Percentiles rank a stretch among this genome's conserved stretches.
Evolutionary conservation across 2,797 vertebrate species (phyloP).

Genomic region (Acipenser ruthenus): DNA sequence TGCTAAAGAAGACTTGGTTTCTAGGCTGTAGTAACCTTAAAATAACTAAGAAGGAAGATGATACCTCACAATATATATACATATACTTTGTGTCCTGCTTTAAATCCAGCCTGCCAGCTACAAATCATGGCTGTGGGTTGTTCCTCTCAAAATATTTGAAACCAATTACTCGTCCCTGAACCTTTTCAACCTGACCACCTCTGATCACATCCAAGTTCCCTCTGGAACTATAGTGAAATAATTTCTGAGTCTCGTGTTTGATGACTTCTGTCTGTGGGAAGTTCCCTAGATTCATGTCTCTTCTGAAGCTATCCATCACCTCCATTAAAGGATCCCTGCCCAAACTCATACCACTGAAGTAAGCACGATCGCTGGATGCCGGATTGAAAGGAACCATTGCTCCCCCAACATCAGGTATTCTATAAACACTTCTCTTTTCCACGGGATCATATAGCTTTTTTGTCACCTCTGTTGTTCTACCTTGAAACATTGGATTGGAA

Average conservation of each 20-base stretch:
- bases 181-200: neutral
- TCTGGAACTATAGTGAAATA: neutral
- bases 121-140: no score
- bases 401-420: neutral
- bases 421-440: neutral
- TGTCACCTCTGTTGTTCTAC: constrained; percentile 2
- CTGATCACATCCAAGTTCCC: neutral
- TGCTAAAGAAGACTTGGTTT: no score
- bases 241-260: neutral
- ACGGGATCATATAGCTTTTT: neutral
- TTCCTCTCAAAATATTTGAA: neutral
- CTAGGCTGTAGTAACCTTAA: no score
- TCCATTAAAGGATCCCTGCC: neutral
- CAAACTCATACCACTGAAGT: neutral
- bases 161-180: neutral
- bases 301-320: neutral
- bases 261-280: neutral
- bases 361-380: neutral
- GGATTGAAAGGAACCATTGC: neutral
- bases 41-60: no score
- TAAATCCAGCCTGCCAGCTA: no score
- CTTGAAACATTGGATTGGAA: no score
- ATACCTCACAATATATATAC: no score
- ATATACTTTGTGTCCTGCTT: no score
- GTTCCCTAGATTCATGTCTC: neutral